Base-by-base conservation (phyloP, 2,888 invertebrate genomes). In the Chymomyza amoena region DNA sequence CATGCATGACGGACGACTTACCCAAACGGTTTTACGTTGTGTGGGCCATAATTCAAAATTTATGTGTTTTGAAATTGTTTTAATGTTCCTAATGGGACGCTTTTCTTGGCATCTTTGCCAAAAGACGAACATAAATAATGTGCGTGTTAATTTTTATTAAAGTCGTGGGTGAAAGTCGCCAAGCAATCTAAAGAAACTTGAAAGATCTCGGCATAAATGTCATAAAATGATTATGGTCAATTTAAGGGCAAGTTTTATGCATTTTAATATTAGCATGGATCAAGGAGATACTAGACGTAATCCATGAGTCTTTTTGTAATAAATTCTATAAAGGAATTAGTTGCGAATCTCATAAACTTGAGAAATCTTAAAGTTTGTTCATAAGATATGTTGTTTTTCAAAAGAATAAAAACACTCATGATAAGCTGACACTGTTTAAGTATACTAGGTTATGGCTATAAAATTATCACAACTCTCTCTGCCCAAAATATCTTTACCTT, bases 31-130 rank as follows among this genome's bases (percentile, higher is more conserved):
- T 70, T 66, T 66, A 79, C 78, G 70, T 72, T 79, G 54, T 82
- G 80, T 84, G 84, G 88, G 88, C 67, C 80, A 80, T 84, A 89
- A 87, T 74, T 84, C 83, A 85, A 75, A 84, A 84, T 87, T 80
- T 85, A 89, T 84, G 89, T 85, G 72, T 85, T 89, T 85, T 71
- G 73, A 89, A 84, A 87, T 89, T 82, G 85, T 82, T 89, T 89
- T 87, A 89, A 89, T 87, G 81, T 60, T 70, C 70, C 86, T 89
- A 84, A 84, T 84, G 74, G 72, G 76, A 83, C 15, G 52, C 73
- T 87, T 75, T 75, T 70, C 63, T 72, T 69, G 61, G 51, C 45
- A 56, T 68, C 63, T 66, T 67, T 69, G 61, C 62, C 71, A 28
- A 59, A 7, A 25, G 32, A 39, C 68, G 36, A 61, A 54, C 78